Percentiles rank a stretch among this genome's conserved stretches.
Evolutionary conservation across 2,888 invertebrate species (phyloP).

Genomic region (Strigamia transsilvanica): DNA sequence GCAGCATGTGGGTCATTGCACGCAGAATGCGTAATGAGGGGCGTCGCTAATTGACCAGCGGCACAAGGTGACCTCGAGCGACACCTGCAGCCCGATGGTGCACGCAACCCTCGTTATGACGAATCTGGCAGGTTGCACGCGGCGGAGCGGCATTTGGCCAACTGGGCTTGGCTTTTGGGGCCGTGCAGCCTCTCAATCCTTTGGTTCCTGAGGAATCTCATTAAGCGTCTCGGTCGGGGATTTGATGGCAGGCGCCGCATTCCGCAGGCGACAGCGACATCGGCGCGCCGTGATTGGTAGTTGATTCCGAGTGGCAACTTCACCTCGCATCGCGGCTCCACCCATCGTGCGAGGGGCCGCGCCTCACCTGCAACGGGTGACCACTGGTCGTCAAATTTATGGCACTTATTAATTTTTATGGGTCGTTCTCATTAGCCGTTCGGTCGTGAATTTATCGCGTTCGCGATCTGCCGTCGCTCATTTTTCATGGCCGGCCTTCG

Average conservation of each 20-base stretch:
- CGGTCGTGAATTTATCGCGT: slow-evolving; percentile 36
- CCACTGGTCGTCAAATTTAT: slow-evolving; percentile 51
- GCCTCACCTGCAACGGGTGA: slow-evolving; percentile 20
- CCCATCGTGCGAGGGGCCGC: slow-evolving; percentile 40
- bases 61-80: slow-evolving; percentile 49
- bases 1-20: slow-evolving; percentile 49
- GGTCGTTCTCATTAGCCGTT: slow-evolving; percentile 52
- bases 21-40: slow-evolving; percentile 48
- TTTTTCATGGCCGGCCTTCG: slow-evolving; percentile 42
- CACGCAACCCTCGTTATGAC: slow-evolving; percentile 46
- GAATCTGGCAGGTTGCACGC: neutral
- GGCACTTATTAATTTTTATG: slow-evolving; percentile 54
- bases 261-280: slow-evolving; percentile 45
- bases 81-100: slow-evolving; percentile 48
- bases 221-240: slow-evolving; percentile 33
- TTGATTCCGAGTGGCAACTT: slow-evolving; percentile 51
- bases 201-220: slow-evolving; percentile 50
- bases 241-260: slow-evolving; percentile 51
- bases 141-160: neutral
- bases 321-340: slow-evolving; percentile 40
- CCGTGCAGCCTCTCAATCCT: slow-evolving; percentile 15
- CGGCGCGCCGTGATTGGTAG: slow-evolving; percentile 51
- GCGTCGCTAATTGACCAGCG: slow-evolving; percentile 49
- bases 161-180: slow-evolving; percentile 15
- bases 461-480: slow-evolving; percentile 34